These are phyloP conservation scores for Ginglymostoma cirratum DNA, from an alignment of 2,113 vertebrate genomes.

Conservation along the genomic window DNA sequence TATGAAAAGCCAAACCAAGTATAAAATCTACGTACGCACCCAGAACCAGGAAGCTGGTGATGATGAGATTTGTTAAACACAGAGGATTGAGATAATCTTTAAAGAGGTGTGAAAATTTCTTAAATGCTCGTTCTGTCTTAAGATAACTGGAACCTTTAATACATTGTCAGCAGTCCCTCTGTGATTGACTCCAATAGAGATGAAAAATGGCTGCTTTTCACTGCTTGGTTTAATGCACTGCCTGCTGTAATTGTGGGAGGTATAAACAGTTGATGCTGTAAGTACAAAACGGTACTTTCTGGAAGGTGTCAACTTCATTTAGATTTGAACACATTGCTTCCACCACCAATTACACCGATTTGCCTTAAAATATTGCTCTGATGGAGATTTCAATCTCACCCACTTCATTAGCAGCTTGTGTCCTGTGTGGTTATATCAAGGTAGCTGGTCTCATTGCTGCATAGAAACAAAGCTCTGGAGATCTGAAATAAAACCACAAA, in stretches of 20 bases:
- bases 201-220: background rate
- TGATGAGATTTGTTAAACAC: background rate
- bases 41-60: background rate
- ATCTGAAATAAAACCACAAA: no score
- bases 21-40: background rate
- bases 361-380: background rate
- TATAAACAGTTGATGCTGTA: background rate
- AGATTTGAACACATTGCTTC: background rate
- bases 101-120: background rate
- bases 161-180: background rate
- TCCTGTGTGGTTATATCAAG: background rate
- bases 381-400: background rate
- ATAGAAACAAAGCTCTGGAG: no score
- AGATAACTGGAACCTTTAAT: background rate
- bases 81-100: background rate
- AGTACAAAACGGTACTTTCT: background rate
- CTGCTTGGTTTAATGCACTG: background rate
- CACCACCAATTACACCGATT: no score
- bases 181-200: background rate
- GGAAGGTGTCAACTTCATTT: background rate
- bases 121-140: background rate
- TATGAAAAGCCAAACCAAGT: background rate
- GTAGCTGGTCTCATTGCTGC: background rate
- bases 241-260: no score
- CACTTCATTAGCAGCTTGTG: background rate